Conservation (phyloP, 1,140 invertebrate species). For the Temnothorax nylanderi region DNA sequence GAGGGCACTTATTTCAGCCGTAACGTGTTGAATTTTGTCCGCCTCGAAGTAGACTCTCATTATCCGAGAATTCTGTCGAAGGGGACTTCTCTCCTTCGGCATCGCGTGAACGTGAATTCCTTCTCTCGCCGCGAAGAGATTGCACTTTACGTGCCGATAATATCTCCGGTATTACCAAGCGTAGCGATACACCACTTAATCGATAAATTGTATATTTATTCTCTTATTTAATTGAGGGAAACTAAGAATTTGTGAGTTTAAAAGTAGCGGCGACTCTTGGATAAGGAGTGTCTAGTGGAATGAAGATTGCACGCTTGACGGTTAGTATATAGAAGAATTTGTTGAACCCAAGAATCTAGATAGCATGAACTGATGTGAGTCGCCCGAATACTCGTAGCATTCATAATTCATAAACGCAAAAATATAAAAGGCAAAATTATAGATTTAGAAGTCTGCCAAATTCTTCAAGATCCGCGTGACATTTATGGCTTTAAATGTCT, state of each 20-base stretch:
- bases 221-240: background rate
- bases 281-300: background rate
- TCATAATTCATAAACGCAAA: background rate
- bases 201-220: slow-evolving; percentile 30
- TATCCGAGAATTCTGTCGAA: slow-evolving; percentile 14
- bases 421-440: background rate
- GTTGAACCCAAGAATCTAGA: background rate
- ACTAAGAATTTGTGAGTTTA: background rate
- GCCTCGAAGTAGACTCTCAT: slow-evolving; percentile 20
- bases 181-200: background rate
- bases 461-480: background rate
- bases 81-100: background rate
- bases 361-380: background rate
- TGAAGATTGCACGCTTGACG: background rate
- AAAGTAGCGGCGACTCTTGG: background rate
- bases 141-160: slow-evolving; percentile 26
- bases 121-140: background rate
- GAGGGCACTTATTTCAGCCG: background rate
- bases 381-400: background rate
- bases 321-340: background rate
- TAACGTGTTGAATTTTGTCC: background rate
- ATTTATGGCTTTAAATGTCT: slow-evolving; percentile 21
- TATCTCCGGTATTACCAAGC: slow-evolving; percentile 6
- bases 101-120: slow-evolving; percentile 35
- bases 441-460: background rate